A percentile compares a stretch with the other conserved stretches of the same genome.
phyloP scores from a whole-genome alignment of 1,140 invertebrate species.

The Gonioctena quinquepunctata region DNA sequence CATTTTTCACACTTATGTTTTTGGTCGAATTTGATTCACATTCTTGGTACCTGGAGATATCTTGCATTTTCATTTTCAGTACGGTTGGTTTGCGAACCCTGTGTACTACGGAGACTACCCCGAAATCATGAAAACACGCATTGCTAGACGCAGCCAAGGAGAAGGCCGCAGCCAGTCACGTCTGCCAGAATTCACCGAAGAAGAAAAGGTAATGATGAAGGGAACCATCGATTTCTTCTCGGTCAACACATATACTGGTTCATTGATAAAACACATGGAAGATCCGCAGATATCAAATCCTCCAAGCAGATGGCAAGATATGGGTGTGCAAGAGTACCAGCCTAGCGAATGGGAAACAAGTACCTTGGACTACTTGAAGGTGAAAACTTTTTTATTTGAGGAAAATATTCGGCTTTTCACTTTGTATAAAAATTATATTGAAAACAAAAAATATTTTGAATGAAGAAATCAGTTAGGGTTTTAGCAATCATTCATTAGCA shows the following conservation, averaged over 20 bases:
- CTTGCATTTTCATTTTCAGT: no score
- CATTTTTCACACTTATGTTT: no score
- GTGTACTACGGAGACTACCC: conserved; percentile 48
- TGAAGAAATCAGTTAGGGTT: no score
- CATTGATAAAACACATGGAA: neutral
- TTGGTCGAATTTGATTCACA: no score
- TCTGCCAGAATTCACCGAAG: conserved; percentile 18
- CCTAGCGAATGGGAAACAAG: neutral
- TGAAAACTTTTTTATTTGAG: no score
- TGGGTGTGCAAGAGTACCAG: neutral
- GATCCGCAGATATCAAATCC: neutral
- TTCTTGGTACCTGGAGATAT: no score
- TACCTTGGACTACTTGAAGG: neutral
- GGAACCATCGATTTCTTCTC: conserved; percentile 18
- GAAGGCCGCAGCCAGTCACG: conserved; percentile 12
- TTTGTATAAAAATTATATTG: no score
- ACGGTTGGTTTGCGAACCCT: conserved; percentile 58
- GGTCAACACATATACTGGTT: conserved; percentile 42
- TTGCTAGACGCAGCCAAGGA: conserved; percentile 3
- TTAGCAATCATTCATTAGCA: no score
- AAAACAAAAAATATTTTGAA: no score
- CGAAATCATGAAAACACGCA: conserved; percentile 6
- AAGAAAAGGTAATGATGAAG: conserved; percentile 3
- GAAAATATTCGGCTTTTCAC: no score
- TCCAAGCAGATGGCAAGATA: neutral